Evolutionary conservation across 2,113 vertebrate genomes (phyloP), one percentile per base, ranked within the genome.

Genomic region (Neopipo cinnamomea): DNA sequence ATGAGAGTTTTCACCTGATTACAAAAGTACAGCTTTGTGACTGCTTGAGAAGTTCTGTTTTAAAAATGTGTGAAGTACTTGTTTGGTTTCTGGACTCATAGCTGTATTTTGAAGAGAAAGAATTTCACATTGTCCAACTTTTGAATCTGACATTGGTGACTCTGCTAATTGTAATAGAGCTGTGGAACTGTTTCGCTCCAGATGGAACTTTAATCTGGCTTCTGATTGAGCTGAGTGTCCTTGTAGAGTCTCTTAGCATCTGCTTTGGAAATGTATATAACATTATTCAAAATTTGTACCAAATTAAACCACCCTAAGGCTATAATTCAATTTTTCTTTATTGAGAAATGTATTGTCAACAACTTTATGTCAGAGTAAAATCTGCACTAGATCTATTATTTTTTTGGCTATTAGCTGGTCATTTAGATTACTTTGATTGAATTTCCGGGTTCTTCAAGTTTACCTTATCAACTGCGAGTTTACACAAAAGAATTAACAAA

Each of bases 201-300:
- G 97, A 98, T 98, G 97, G 97, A 98, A 98, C 96, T 98, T 97
- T 98, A 98, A 98, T 98, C 97, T 98, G 97, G 97, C 96, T 98
- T 97, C 97, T 97, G 97, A 98, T 98, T 97, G 97, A 98, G 94
- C 95, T 71, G 85, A 95, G 97, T 98, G 97, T 97, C 97, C 97
- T 98, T 98, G 88, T 91, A 98, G 91, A 97, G 97, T 98, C 97
- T 98, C 97, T 97, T 95, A 98, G 97, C 98, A 98, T 98, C 97
- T 98, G 98, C 96, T 98, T 98, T 97, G 94, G 96, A 98, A 98
- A 98, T 96, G 89, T 97, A 97, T 97, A 94, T 97, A 97, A 97
- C 97, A 98, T 98, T 98, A 98, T 97, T 98, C 97, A 98, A 98
- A 97, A 98, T 98, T 97, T 98, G 96, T 97, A 98, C 96, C 95